Percentiles rank a stretch among this genome's conserved stretches.
phyloP scores from a whole-genome alignment of 2,113 vertebrate genomes.

The Chunga burmeisteri region DNA sequence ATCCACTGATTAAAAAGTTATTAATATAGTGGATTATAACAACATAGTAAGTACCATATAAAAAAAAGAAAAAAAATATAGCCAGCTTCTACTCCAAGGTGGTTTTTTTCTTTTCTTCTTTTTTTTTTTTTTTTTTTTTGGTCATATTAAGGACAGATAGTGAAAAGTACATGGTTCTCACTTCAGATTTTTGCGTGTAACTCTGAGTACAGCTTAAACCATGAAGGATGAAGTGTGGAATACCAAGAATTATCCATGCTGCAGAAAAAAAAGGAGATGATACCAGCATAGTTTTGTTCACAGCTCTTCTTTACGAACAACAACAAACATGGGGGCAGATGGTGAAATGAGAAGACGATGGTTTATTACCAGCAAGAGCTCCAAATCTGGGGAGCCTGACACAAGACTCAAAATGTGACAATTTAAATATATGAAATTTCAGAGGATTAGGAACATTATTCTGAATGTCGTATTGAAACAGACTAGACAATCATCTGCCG shows the following conservation, averaged over 20 bases:
- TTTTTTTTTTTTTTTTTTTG: neutral
- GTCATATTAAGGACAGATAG: neutral
- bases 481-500: constrained; percentile 3
- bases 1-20: neutral
- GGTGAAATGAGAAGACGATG: neutral
- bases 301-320: neutral
- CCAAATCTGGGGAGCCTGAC: neutral
- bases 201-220: constrained; percentile 8
- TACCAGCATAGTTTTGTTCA: neutral
- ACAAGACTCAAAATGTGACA: neutral
- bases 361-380: neutral
- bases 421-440: constrained; percentile 40
- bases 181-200: neutral
- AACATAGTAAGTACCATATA: neutral
- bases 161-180: constrained; percentile 8
- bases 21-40: neutral
- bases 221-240: neutral
- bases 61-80: neutral
- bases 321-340: neutral
- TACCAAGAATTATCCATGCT: constrained; percentile 26
- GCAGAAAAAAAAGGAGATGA: neutral
- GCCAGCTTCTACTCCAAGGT: neutral
- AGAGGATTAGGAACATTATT: neutral
- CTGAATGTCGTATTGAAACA: constrained; percentile 35
- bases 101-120: neutral